phyloP scores from a whole-genome alignment of 2,888 invertebrate genomes.

The Suillia variegata region DNA sequence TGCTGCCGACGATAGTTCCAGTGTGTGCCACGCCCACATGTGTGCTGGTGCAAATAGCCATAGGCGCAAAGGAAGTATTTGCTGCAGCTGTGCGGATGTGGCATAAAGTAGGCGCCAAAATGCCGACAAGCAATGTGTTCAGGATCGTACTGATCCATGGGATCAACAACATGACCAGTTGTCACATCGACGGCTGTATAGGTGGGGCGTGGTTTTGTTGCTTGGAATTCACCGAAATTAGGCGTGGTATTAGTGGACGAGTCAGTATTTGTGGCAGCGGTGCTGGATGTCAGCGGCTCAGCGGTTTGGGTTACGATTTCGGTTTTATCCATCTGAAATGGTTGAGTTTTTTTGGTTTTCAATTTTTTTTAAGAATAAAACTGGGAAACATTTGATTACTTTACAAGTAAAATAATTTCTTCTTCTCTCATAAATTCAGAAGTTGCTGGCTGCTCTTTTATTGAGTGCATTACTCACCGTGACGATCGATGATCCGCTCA shows the following conservation, averaged over 20 bases:
- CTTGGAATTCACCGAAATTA: conserved; percentile 20
- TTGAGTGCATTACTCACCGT: too few relatives aligned
- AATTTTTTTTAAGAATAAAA: too few relatives aligned
- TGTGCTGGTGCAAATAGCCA: conserved; percentile 50
- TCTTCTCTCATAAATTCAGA: too few relatives aligned
- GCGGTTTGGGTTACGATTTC: conserved; percentile 32
- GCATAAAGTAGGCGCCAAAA: conserved; percentile 55
- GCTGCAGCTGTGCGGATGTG: conserved; percentile 51
- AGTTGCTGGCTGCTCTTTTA: too few relatives aligned
- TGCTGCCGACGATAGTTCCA: conserved; percentile 49
- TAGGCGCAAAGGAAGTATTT: conserved; percentile 55
- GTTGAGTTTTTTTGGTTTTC: too few relatives aligned
- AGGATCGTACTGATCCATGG: conserved; percentile 48
- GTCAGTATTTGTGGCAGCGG: not conserved
- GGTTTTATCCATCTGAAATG: too few relatives aligned
- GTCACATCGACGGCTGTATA: conserved; percentile 44
- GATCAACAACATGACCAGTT: conserved; percentile 40
- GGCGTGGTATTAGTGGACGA: conserved; percentile 6
- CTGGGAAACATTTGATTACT: too few relatives aligned
- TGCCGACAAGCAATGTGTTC: conserved; percentile 47
- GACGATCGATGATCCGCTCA: too few relatives aligned
- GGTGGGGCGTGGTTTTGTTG: conserved; percentile 30
- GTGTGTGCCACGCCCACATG: conserved; percentile 46
- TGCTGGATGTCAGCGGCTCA: not conserved
- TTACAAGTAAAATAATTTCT: too few relatives aligned